Base-by-base conservation (phyloP, 2,113 vertebrate genomes). In the Hypanus sabinus region DNA sequence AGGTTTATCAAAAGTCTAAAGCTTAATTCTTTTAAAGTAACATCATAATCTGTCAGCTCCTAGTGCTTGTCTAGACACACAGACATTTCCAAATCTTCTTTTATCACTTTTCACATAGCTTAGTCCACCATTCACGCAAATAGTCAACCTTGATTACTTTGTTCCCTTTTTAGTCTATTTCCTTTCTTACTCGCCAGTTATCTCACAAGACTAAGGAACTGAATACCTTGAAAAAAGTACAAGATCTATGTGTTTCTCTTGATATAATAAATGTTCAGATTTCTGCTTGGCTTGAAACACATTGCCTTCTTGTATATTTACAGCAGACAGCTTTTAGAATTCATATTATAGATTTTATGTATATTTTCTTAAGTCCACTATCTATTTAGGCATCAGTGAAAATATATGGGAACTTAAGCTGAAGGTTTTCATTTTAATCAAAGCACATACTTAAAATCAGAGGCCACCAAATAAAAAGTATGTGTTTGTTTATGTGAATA, bases 291-390 rank as follows among this genome's bases (percentile, higher is more conserved):
- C 55, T 55, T 93, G n/a, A 93, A 71, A 73, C 68, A 73, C 73
- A 93, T 93, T 93, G 16, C 22, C 46, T 71, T 93, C 22, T 55
- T 93, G 91, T 55, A 73, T 93, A 93, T 93, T 93, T 93, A 73
- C 70, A 14, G 71, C 20, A 55, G 24, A 16, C 91, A 93, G 71
- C 91, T 75, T 93, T 93, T 93, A 93, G 73, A 93, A 93, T 93
- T 93, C 91, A 93, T 93, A 46, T 55, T 73, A 93, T 93, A 73
- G 38, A 73, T 93, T 93, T 73, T 93, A 73, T 71, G 68, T 73
- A 73, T 71, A 71, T 46, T 93, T 73, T 70, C 36, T 55, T 93
- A 73, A 6, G 60, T 70, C 38, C 70, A 73, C 73, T 93, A 73
- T 75, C 70, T 75, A 73, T 73, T 55, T 24, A 30, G 91, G 16